Base-by-base conservation (phyloP, 2,888 invertebrate genomes). In the Clanis bilineata region DNA sequence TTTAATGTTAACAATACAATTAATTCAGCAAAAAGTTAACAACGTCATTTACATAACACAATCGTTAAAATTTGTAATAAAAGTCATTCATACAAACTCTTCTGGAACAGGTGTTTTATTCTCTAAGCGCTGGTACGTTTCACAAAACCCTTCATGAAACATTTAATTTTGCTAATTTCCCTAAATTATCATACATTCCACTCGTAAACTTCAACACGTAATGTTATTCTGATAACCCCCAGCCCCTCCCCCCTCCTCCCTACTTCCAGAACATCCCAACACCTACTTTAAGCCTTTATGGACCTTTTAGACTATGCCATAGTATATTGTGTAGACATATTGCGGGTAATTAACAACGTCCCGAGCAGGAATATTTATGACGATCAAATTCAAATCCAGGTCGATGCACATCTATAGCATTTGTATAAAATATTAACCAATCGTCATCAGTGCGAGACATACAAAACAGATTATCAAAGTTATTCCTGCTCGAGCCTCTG, bases 161-260 rank as follows among this genome's bases (percentile, higher is more conserved):
- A 51, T 51, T 51, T 32, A 32, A 51, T 51, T 51, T 32, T 9
- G 51, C 32, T 51, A 51, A 51, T 51, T 51, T 51, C 15, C 51
- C 18, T 4, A 51, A 15, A 51, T 51, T 51, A 51, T 51, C 51
- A 51, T 32, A 51, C 32, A 10, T 28, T 10, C 51, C 51, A 51
- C 12, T 51, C 28, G 32, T 28, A 18, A 51, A 51, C 51, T 51
- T 51, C 51, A 28, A 18, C 28, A 32, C 32, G 28, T 51, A 51
- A 51, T 51, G 18, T 51, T 51, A 51, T 51, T 58, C 61, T 51
- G 51, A 51, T 51, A 51, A 18, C 32, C 21, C 47, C 15, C 47
- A 18, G 51, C 21, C 47, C 15, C 47, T 15, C 15, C 51, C 9
- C 18, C 10, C 18, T 4, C 21, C 1, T 1, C 3, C n/a, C 47